Evolutionary conservation across 2,113 vertebrate genomes (phyloP).

Genomic region (Takifugu bimaculatus): DNA sequence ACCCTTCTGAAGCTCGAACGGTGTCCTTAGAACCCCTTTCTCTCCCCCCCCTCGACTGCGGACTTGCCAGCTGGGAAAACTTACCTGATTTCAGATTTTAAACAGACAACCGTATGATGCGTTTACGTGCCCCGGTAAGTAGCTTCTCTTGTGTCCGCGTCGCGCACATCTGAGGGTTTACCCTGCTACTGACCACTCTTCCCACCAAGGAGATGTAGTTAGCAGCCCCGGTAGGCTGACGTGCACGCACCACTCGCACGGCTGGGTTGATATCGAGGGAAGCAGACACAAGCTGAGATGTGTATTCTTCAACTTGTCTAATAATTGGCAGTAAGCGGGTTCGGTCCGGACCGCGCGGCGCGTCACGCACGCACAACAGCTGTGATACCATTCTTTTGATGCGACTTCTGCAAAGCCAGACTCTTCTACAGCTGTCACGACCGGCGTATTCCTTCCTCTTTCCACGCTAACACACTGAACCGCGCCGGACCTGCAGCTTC

Average conservation of each 20-base stretch:
- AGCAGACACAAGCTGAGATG: slow-evolving; percentile 33
- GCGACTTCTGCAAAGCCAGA: no score
- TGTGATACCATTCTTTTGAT: no score
- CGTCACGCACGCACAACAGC: no score
- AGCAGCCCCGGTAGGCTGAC: slow-evolving; percentile 6
- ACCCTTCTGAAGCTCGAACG: slow-evolving; percentile 20
- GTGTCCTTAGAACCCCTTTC: slow-evolving; percentile 26
- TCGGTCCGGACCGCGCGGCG: neutral
- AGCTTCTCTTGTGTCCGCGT: neutral
- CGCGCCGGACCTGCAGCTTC: slow-evolving; percentile 36
- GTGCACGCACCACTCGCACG: slow-evolving; percentile 32
- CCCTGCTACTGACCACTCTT: no score
- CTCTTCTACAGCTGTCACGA: slow-evolving; percentile 36
- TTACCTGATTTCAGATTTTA: slow-evolving; percentile 36
- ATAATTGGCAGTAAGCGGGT: slow-evolving; percentile 13
- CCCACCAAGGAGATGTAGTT: no score
- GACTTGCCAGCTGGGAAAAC: slow-evolving; percentile 36
- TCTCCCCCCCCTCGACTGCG: slow-evolving; percentile 17
- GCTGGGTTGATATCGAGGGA: slow-evolving; percentile 27
- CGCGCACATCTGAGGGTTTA: no score
- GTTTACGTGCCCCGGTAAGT: slow-evolving; percentile 65
- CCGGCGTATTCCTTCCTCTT: slow-evolving; percentile 10
- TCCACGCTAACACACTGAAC: slow-evolving; percentile 47
- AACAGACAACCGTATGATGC: slow-evolving; percentile 48
- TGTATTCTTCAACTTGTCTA: slow-evolving; percentile 19